phyloP scores from a whole-genome alignment of 2,888 invertebrate genomes.

The Disparrhopalites patrizii region DNA sequence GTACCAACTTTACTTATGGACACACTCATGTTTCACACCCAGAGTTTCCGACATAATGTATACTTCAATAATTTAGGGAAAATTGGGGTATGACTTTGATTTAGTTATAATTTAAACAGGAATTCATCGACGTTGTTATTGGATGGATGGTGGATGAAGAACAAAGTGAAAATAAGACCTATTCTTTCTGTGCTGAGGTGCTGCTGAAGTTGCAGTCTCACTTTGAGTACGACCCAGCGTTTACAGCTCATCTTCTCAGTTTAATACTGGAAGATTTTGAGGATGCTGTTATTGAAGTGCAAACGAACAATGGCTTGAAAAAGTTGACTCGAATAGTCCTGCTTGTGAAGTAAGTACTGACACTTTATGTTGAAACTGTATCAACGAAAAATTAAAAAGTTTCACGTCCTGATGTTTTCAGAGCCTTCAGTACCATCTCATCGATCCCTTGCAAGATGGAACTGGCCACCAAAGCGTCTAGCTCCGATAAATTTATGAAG shows the following conservation, averaged over 20 bases:
- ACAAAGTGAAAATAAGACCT: constrained; percentile 17
- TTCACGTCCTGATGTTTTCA: constrained; percentile 1
- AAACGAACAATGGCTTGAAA: constrained; percentile 1
- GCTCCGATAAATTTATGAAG: constrained; percentile 12
- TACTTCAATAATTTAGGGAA: too few species aligned
- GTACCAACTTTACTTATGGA: neutral
- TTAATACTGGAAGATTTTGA: constrained; percentile 25
- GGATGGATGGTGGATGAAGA: constrained; percentile 44
- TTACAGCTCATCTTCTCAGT: constrained; percentile 16
- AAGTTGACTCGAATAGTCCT: constrained; percentile 6
- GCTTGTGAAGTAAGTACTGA: constrained; percentile 14
- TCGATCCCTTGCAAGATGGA: constrained; percentile 7
- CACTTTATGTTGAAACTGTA: neutral
- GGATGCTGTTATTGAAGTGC: constrained; percentile 12
- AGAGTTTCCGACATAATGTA: too few species aligned
- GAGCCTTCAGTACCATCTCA: constrained; percentile 18
- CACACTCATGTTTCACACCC: neutral
- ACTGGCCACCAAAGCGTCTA: neutral
- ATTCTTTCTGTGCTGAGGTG: constrained; percentile 34
- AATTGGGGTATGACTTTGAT: too few species aligned
- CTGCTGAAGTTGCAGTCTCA: constrained; percentile 31
- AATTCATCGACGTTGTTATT: constrained; percentile 45
- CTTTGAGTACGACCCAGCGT: constrained; percentile 33
- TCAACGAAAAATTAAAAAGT: neutral
- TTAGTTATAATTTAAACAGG: too few species aligned